Evolutionary conservation across 1,140 invertebrate species (phyloP), one percentile per base, ranked within the genome.

Genomic region (Ruditapes philippinarum): DNA sequence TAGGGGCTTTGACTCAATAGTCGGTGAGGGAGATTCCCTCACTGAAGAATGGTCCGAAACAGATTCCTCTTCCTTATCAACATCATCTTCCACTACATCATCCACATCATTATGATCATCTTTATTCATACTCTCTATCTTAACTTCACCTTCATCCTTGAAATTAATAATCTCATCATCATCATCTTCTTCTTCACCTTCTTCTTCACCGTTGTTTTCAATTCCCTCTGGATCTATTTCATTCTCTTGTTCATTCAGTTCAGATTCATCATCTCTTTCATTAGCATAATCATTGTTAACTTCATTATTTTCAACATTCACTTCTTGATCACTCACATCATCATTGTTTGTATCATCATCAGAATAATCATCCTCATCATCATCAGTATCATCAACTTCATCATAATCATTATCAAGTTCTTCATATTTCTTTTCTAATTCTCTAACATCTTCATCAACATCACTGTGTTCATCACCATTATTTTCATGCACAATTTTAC

Each of bases 381-480:
- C 60, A 28, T 76, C 31, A 22, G 25, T 57, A 9, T 49, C 70
- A 62, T 78, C 73, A 62, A 36, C 85, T 22, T 19, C 28, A 38
- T 79, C 54, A n/a, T 79, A 73, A 22, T 31, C 33, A 33, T 88
- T 28, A 49, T 87, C 84, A 11, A 88, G 31, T 54, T 88, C 85
- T 62, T 51, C 4, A 70, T 88, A 88, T 54, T 88, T 79, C 74
- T 62, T 88, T 45, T 88, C 74, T 80, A 88, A 68, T 70, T 49
- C 38, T 28, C 40, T 60, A 4, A 88, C 36, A 62, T 88, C 85
- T 80, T 80, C 65, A 83, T 70, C 60, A 70, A 68, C 62, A 51
- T 83, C 81, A 22, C 42, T 73, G 70, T 70, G n/a, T 74, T 76
- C 60, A 70, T 68, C 81, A 49, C 31, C 36, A 70, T 12, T 73